Evolutionary conservation across 2,113 vertebrate species (phyloP), one percentile per base, ranked within the genome.

Genomic region (Melanerpes formicivorus): DNA sequence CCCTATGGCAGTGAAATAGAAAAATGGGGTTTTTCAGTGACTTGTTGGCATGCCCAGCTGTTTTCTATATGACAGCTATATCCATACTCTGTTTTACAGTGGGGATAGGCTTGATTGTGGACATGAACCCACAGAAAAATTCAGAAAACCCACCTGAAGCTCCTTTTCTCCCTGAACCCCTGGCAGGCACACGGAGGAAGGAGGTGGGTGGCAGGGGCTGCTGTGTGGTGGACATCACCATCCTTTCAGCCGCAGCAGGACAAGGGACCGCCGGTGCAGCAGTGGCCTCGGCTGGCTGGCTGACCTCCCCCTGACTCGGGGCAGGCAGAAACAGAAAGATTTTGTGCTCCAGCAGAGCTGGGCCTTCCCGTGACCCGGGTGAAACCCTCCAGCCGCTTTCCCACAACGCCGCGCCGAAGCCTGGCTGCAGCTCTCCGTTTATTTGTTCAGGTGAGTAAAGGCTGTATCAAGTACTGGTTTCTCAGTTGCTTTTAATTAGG

Each of bases 391-490:
- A 87, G 95, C 94, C 96, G 95, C 96, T 97, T 98, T 97, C 97
- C 97, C 97, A 97, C 97, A 97, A 95, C 92, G 95, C 96, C 88
- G 92, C 82, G 87, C 97, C 70, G 91, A 96, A 97, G 97, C 97
- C 95, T 90, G 14, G 54, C 96, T 96, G 93, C 91, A 97, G 97
- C 96, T 95, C 96, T 97, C 48, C 76, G 98, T 99, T 99, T 99
- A 99, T 99, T 99, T 99, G 98, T 98, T 98, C 98, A 99, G 98
- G 98, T 99, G 98, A 98, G 98, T 97, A 98, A 98, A 97, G 97
- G 96, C 97, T 97, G 98, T 98, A 98, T 98, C 97, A 93, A 98
- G 95, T 98, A 97, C 96, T 98, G 96, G 97, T 97, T 98, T 97
- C 97, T 98, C 98, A 98, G 98, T 99, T 98, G 98, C 98, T 98